Evolutionary conservation across 2,888 invertebrate genomes (phyloP), one percentile per base, ranked within the genome.

Genomic region (Rhopalosiphum nymphaeae): DNA sequence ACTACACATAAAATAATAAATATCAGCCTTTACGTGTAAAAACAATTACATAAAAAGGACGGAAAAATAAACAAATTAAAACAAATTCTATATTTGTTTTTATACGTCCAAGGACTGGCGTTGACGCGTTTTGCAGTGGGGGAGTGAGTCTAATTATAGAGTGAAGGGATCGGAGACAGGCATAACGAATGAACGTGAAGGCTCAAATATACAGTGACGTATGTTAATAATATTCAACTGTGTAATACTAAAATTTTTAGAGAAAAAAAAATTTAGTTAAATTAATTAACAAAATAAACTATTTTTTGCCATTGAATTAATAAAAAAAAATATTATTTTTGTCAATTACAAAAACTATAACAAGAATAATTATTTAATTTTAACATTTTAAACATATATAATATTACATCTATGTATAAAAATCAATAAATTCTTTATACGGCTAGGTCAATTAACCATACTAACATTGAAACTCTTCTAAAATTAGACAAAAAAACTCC

Each of bases 91-190:
- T 94, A 94, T 94, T 90, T 49, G 56, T 86, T 86, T 86, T 89
- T 25, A 26, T 61, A 85, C 84, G 85, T 61, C 49, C 87, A 61
- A 61, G 87, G 92, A 44, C 49, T 49, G 29, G 29, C 88, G 67
- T 67, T 49, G 44, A 93, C 84, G 89, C 42, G 84, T 89, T 56
- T 84, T 67, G n/a, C 56, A 89, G 93, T 93, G 93, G 93, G 92
- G 84, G 92, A 89, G 93, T 93, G 36, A 21, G 26, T 93, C 93
- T 94, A 94, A 94, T 90, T 94, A 94, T 94, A 94, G 93, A 94
- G 61, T 53, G 57, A 53, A 93, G 89, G 93, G 93, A 93, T 89
- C 78, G 92, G 61, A 88, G 92, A 92, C 88, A 42, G 67, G 88
- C 67, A 87, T 92, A 87, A 92, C 92, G 87, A 88, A 21, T 29